These are phyloP conservation scores for Tetrapedia diversipes DNA, from an alignment of 2,888 invertebrate genomes.

Conservation along the genomic window DNA sequence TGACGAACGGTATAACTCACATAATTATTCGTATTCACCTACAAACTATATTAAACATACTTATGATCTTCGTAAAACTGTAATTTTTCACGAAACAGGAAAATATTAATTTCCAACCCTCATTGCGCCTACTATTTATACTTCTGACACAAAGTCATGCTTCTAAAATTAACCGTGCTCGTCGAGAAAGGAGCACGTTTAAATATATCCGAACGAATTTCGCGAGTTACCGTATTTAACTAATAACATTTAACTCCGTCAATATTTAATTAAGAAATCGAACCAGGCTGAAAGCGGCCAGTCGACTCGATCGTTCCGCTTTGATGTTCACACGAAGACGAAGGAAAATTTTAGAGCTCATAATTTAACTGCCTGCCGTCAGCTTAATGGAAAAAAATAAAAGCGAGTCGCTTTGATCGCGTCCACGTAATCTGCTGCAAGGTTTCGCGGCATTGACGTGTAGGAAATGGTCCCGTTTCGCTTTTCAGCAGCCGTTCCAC, in stretches of 20 bases:
- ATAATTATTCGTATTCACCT: no score
- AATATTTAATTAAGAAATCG: slow-evolving; percentile 19
- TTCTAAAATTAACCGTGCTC: no score
- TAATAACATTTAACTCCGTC: not conserved
- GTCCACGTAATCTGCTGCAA: slow-evolving; percentile 3
- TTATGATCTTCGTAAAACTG: no score
- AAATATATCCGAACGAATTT: no score
- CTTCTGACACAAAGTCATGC: no score
- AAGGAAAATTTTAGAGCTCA: slow-evolving; percentile 23
- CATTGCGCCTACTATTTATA: no score
- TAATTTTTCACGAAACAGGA: no score
- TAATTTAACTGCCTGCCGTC: slow-evolving; percentile 34
- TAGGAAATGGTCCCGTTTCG: not conserved
- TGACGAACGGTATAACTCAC: no score
- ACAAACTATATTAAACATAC: no score
- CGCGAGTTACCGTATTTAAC: slow-evolving; percentile 15
- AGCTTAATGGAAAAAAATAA: slow-evolving; percentile 38
- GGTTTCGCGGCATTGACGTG: not conserved
- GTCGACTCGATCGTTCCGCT: slow-evolving; percentile 22
- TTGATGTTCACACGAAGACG: slow-evolving; percentile 31
- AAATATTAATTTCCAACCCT: no score
- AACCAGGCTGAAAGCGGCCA: slow-evolving; percentile 19
- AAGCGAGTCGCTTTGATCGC: slow-evolving; percentile 33
- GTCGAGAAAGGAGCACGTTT: no score
- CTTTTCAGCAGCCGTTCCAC: not conserved